These are phyloP conservation scores for Philereme vetulata DNA, from an alignment of 2,888 invertebrate species.

Conservation along the genomic window DNA sequence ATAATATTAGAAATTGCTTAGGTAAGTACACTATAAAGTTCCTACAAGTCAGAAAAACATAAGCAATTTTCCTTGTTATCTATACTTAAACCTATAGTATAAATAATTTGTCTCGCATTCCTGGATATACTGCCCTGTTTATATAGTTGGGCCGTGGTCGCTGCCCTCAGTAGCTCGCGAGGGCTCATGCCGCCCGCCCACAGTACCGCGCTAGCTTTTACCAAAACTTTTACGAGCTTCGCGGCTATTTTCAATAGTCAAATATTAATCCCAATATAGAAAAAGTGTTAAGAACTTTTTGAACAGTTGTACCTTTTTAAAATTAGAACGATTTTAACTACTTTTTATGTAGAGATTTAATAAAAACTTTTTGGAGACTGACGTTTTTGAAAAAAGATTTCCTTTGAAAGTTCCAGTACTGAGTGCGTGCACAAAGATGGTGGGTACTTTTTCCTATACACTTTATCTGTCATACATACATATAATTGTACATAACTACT, in stretches of 20 bases:
- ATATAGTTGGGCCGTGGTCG: conserved; percentile 53
- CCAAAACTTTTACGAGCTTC: conserved; percentile 36
- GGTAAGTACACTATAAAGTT: no score
- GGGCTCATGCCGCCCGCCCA: conserved; percentile 52
- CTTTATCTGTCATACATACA: not conserved
- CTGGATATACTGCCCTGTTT: conserved; percentile 42
- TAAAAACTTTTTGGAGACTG: conserved; percentile 11
- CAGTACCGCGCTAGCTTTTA: conserved; percentile 12
- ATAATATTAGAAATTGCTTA: no score
- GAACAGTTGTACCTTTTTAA: not conserved
- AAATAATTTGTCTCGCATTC: not conserved
- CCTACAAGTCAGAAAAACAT: no score
- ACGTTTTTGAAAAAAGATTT: conserved; percentile 15
- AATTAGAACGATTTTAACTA: conserved; percentile 3
- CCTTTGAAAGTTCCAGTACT: conserved; percentile 18
- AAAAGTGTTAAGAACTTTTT: not conserved
- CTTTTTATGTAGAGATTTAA: not conserved
- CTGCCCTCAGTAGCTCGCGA: conserved; percentile 66
- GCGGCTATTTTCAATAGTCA: conserved; percentile 4
- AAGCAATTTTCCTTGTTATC: no score
- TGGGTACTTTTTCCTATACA: conserved; percentile 14
- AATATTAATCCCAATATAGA: not conserved
- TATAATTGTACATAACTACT: no score
- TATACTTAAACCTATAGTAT: no score
- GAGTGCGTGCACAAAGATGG: conserved; percentile 35